Evolutionary conservation across 2,797 vertebrate genomes (phyloP).

Genomic region (Glossophaga mutica): DNA sequence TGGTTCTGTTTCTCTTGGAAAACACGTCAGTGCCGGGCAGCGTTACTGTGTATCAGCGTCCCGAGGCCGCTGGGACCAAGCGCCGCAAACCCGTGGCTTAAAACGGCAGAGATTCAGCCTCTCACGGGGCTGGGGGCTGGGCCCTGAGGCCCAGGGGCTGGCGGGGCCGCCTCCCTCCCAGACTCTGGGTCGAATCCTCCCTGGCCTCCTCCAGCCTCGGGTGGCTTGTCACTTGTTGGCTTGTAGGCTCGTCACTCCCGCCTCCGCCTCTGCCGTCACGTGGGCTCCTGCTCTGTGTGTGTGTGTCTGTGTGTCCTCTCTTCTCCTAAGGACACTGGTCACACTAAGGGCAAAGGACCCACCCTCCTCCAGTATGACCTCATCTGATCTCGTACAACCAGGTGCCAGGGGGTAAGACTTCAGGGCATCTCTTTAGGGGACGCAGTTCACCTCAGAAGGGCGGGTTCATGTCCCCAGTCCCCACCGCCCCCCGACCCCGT

Average conservation of each 20-base stretch:
- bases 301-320: background rate
- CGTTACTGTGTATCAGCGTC: accelerated
- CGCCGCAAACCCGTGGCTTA: accelerated
- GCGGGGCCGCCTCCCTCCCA: background rate
- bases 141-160: background rate
- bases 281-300: background rate
- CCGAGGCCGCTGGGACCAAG: background rate
- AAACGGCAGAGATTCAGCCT: background rate
- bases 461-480: accelerated
- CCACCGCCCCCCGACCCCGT: background rate
- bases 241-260: accelerated
- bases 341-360: background rate
- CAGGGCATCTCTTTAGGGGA: background rate
- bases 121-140: background rate
- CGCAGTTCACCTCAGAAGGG: background rate
- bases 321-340: background rate
- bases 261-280: accelerated
- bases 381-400: background rate
- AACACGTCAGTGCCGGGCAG: accelerated
- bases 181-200: background rate
- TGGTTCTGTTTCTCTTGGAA: background rate
- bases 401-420: background rate
- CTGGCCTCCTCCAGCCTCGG: background rate
- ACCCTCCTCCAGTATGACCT: background rate
- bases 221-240: background rate